Base-by-base conservation (phyloP, 2,113 vertebrate genomes). In the Phocoena phocoena region DNA sequence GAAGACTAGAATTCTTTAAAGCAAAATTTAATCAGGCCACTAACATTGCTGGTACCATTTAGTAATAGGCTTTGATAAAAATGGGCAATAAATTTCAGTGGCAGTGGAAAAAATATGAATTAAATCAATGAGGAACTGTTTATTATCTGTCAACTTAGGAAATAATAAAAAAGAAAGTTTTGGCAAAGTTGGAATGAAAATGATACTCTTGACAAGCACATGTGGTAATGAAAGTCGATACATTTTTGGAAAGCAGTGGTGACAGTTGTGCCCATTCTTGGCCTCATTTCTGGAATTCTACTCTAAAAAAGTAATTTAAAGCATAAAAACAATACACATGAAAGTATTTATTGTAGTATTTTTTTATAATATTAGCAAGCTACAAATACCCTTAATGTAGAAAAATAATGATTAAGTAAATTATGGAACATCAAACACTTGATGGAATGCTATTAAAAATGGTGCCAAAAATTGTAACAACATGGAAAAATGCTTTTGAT, bases 391-490 rank as follows among this genome's bases (percentile, higher is more conserved):
- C 9, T 70, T 92, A 50, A 71, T 28, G 38, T 83, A 53, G 5
- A 80, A 38, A 38, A 38, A 4, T 38, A 38, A 38, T 84, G n/a
- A 47, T 62, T 65, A 83, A 73, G 11, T 65, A 79, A 90, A 67
- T 94, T 83, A 47, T 36, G 18, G 23, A 83, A 67, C 58, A 68
- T 74, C 28, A 93, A 79, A 58, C 6, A 28, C 60, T 88, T 36
- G 21, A 90, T 88, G 77, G 71, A 81, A 90, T 79, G 60, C 70
- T 86, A 20, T 80, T 94, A 60, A 74, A 92, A 77, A 90, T 81
- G 8, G 21, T 73, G 13, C 70, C 77, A 84, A 90, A 83, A 44
- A 41, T 36, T 12, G 23, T 90, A 50, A 68, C 31, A 77, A 36
- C 5, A 8, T 80, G 31, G 58, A 67, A 73, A 87, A 84, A 44